phyloP scores from a whole-genome alignment of 2,888 invertebrate species.

The Tortricodes alternella region DNA sequence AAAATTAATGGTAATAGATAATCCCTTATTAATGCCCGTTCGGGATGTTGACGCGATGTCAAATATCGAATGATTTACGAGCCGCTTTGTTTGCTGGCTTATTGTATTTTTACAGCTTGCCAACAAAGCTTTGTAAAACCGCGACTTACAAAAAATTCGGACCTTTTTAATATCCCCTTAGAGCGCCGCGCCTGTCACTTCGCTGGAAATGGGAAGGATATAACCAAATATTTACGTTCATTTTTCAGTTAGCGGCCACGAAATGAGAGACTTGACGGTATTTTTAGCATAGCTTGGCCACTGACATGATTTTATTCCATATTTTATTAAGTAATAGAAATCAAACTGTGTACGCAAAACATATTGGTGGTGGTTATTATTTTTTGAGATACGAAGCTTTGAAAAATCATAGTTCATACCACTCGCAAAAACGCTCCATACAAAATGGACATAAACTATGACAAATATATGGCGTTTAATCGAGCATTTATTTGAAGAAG shows the following conservation, averaged over 20 bases:
- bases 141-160: constrained; percentile 26
- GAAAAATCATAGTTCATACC: too few relatives aligned
- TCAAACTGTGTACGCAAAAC: too few relatives aligned
- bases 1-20: constrained; percentile 14
- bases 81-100: constrained; percentile 24
- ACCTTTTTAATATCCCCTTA: constrained; percentile 29
- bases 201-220: constrained; percentile 23
- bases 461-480: too few relatives aligned
- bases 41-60: constrained; percentile 29
- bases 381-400: too few relatives aligned
- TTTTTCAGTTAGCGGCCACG: constrained; percentile 52
- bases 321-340: too few relatives aligned
- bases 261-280: not conserved
- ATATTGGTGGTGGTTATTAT: too few relatives aligned
- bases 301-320: too few relatives aligned
- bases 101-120: constrained; percentile 27
- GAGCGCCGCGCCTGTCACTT: constrained; percentile 30
- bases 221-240: constrained; percentile 41
- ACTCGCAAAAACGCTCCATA: too few relatives aligned
- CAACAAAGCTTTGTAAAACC: constrained; percentile 31
- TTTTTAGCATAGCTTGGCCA: too few relatives aligned
- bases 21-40: constrained; percentile 27
- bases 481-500: too few relatives aligned
- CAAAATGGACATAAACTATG: too few relatives aligned
- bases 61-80: constrained; percentile 32